Percentiles rank a stretch among this genome's conserved stretches.
Evolutionary conservation across 1,140 invertebrate genomes (phyloP).

Genomic region (Ips typographus): DNA sequence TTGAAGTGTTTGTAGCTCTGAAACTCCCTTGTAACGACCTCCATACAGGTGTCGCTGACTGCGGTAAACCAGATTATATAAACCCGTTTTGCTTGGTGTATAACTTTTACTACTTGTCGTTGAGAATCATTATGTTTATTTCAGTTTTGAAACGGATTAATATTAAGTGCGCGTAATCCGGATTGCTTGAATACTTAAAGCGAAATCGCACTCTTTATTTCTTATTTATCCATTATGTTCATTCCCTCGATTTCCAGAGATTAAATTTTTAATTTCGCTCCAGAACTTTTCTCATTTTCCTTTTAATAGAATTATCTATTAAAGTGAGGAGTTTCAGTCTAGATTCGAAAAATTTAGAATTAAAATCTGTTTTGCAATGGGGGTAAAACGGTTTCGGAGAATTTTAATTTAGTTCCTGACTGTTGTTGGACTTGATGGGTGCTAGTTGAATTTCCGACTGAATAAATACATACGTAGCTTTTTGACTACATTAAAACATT

Average conservation of each 20-base stretch:
- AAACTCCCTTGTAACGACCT: too few species aligned
- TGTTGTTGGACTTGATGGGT: background rate
- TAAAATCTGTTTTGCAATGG: background rate
- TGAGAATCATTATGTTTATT: too few species aligned
- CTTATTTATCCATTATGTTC: conserved; percentile 5
- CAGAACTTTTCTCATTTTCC: conserved; percentile 17
- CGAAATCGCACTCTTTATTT: conserved; percentile 1
- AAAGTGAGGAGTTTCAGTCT: background rate
- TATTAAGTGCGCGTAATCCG: too few species aligned
- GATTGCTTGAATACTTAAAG: background rate
- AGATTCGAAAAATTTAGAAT: background rate
- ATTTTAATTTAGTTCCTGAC: background rate
- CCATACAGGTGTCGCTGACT: too few species aligned
- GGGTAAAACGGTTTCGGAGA: background rate
- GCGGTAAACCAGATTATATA: too few species aligned
- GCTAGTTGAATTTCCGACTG: too few species aligned
- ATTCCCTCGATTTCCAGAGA: conserved; percentile 13
- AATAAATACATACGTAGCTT: too few species aligned
- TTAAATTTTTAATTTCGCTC: conserved; percentile 17
- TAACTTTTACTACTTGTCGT: too few species aligned
- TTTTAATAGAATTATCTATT: conserved; percentile 14
- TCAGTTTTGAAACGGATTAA: too few species aligned
- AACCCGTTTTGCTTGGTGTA: too few species aligned
- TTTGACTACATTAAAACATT: too few species aligned
- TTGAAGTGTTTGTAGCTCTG: too few species aligned